These are phyloP conservation scores for Corythucha ciliata DNA, from an alignment of 2,888 invertebrate species.

Conservation along the genomic window DNA sequence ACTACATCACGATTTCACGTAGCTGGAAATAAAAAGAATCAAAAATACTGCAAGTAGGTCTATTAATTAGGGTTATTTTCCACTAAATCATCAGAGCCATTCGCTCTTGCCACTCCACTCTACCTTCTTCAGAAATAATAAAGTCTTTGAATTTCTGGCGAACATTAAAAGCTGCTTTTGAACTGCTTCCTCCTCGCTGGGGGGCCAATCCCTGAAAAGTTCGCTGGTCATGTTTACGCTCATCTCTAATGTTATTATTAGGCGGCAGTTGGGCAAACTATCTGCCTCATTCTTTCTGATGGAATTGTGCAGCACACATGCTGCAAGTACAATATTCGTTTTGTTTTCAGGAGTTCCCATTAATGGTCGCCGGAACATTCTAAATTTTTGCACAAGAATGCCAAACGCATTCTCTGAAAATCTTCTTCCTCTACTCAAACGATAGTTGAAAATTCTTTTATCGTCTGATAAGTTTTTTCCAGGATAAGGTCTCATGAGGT, in stretches of 20 bases:
- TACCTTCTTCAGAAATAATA: constrained; percentile 4
- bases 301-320: constrained; percentile 9
- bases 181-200: neutral
- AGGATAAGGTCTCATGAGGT: constrained; percentile 20
- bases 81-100: too few relatives aligned
- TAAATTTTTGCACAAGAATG: constrained; percentile 18
- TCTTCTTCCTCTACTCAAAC: neutral
- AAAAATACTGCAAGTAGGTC: too few relatives aligned
- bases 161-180: neutral
- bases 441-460: constrained; percentile 3
- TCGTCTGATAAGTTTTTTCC: neutral
- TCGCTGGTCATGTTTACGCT: neutral
- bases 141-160: constrained; percentile 9
- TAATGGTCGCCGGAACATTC: constrained; percentile 8
- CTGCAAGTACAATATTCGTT: neutral
- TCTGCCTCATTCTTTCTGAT: neutral
- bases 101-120: too few relatives aligned
- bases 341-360: constrained; percentile 3
- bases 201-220: neutral
- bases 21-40: too few relatives aligned
- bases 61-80: too few relatives aligned
- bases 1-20: too few relatives aligned
- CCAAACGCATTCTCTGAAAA: neutral
- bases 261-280: neutral
- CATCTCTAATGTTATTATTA: neutral